Evolutionary conservation across 1,140 invertebrate genomes (phyloP), one percentile per base, ranked within the genome.

Genomic region (Stegodyphus dumicola): DNA sequence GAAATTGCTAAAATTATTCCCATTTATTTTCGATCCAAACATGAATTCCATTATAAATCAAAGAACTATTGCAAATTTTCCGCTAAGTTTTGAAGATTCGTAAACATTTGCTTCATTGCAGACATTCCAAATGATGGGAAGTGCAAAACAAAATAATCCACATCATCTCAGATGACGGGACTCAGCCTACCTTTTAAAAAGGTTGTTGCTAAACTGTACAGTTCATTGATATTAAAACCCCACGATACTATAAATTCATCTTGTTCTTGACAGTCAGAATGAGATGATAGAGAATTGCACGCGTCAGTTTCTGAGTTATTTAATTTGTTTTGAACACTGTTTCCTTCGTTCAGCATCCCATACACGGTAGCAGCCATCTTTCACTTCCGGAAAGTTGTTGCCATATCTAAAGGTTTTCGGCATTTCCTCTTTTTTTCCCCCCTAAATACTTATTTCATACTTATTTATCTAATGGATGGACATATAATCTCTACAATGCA

Each of bases 111-210:
- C 56, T 15, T 60, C 5, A 9, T 15, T 60, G 9, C 1, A 10
- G 9, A 5, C 15, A 2, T 60, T 2, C 5, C 9, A 60, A 60
- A 15, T 9, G 56, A 10, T 60, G 9, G 5, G 15, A 10, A 60
- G 56, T 92, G 92, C 87, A 83, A 87, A 88, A 88, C 83, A 87
- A 88, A 88, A 69, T 79, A 89, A 51, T 75, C 80, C 80, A 84
- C 73, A 76, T 84, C 73, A 84, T 60, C 71, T 49, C 60, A 69
- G 33, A 84, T 7, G 7, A 84, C 65, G 66, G 7, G 51, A 51
- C 3, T 33, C 33, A 33, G 78, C 80, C 52, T 73, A 88, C 87
- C 87, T 87, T 87, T 87, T 60, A 87, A 85, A 87, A 88, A 88
- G 15, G 67, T 87, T 65, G 76, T 86, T 15, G 87, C 74, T 52